A percentile compares a stretch with the other conserved stretches of the same genome.
Conservation (phyloP, 1,140 invertebrate genomes). For the Drosophila repletoides region DNA sequence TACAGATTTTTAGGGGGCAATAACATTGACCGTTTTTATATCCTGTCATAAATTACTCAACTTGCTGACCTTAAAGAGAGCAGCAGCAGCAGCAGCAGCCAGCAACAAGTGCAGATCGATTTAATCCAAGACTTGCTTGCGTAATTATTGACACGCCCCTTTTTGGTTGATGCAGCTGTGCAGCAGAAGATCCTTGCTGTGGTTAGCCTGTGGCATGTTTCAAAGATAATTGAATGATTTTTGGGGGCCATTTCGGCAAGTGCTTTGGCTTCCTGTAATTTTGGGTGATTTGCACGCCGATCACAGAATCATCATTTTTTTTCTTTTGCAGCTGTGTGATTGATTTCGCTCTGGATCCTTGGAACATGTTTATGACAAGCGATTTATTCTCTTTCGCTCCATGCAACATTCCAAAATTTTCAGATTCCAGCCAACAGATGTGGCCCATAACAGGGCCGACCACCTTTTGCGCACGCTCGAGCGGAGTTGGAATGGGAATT, state of each 20-base stretch:
- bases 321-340: conserved; percentile 42
- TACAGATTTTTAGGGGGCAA: conserved; percentile 26
- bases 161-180: conserved; percentile 31
- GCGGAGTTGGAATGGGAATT: conserved; percentile 13
- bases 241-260: conserved; percentile 69
- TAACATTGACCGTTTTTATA: conserved; percentile 15
- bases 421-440: no score
- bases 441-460: conserved; percentile 20
- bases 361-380: conserved; percentile 30
- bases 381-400: no score
- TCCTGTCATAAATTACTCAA: conserved; percentile 47
- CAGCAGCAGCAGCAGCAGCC: no score
- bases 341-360: conserved; percentile 59
- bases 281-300: conserved; percentile 64
- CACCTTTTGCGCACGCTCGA: conserved; percentile 51
- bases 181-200: conserved; percentile 22
- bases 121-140: conserved; percentile 27
- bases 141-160: conserved; percentile 41
- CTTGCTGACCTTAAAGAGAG: conserved; percentile 36
- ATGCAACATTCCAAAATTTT: no score
- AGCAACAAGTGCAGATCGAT: background rate
- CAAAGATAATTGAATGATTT: conserved; percentile 72
- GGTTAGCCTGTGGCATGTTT: conserved; percentile 25
- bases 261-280: conserved; percentile 73
- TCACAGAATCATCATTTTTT: conserved; percentile 31